These are phyloP conservation scores for Oreochromis mossambicus DNA, from an alignment of 2,797 vertebrate species.

Conservation along the genomic window DNA sequence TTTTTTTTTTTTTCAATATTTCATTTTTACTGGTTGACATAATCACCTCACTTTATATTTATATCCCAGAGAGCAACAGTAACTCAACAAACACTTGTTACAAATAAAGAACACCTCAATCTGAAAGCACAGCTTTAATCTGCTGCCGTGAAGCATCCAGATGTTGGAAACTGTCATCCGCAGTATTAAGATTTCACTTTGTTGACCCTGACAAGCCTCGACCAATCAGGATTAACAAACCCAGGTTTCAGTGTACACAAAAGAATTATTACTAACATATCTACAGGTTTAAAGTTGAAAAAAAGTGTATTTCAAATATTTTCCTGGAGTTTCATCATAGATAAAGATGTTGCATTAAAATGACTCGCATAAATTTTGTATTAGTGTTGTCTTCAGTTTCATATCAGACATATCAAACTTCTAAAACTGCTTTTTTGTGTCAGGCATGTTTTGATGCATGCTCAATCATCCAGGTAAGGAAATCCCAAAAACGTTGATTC, in stretches of 20 bases:
- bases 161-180: not conserved
- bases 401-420: not conserved
- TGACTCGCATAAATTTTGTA: accelerated
- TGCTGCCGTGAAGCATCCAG: not conserved
- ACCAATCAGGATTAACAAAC: not conserved
- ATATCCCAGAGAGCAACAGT: not conserved
- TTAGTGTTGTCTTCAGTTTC: not conserved
- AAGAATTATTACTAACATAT: not conserved
- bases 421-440: not conserved
- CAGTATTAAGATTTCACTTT: not conserved
- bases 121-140: not conserved
- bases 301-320: not conserved
- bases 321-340: not conserved
- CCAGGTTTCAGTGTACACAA: not conserved
- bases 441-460: not conserved
- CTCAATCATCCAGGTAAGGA: no score
- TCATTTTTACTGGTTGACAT: not conserved
- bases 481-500: no score
- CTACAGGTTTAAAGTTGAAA: not conserved
- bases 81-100: not conserved
- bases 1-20: not conserved
- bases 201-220: not conserved
- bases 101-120: not conserved
- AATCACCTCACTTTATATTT: no score
- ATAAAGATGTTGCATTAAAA: not conserved